Conservation (phyloP, 2,113 vertebrate species). For the Microcebus lehilahytsara region DNA sequence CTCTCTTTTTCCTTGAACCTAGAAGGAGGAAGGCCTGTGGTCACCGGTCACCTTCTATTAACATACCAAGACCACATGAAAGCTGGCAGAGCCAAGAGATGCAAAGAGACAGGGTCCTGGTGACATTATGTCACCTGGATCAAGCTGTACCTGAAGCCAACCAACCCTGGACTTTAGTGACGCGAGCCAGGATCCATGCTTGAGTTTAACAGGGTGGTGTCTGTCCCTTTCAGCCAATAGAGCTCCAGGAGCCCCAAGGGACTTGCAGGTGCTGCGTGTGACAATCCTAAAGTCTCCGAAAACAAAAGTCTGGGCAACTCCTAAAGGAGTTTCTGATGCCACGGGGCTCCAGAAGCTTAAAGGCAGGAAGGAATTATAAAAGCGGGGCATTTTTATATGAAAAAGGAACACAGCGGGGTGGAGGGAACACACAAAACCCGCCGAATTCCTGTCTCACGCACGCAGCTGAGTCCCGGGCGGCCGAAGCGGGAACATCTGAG, state of each 20-base stretch:
- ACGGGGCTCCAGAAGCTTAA: not conserved
- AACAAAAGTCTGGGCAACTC: not conserved
- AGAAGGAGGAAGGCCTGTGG: not conserved
- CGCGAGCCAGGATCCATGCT: not conserved
- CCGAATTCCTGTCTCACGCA: constrained; percentile 61
- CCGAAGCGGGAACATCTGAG: constrained; percentile 64
- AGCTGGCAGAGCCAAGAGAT: not conserved
- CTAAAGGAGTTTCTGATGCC: not conserved
- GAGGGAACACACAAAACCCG: constrained; percentile 34
- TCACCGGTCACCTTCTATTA: not conserved
- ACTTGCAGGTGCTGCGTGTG: not conserved
- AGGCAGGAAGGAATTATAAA: not conserved
- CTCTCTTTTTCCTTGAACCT: not conserved
- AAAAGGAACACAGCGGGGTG: not conserved
- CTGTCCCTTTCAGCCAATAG: not conserved
- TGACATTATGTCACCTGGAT: not conserved
- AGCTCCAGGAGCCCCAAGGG: not conserved
- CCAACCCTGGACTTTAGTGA: too few species aligned
- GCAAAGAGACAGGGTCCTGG: not conserved
- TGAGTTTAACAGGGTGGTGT: not conserved
- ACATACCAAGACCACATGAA: not conserved
- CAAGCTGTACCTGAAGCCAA: not conserved
- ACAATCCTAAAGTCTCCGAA: not conserved
- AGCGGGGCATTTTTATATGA: not conserved
- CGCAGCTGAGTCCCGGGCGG: constrained; percentile 61